These are phyloP conservation scores for Eristalinus aeneus DNA, from an alignment of 2,888 invertebrate species.

Conservation along the genomic window DNA sequence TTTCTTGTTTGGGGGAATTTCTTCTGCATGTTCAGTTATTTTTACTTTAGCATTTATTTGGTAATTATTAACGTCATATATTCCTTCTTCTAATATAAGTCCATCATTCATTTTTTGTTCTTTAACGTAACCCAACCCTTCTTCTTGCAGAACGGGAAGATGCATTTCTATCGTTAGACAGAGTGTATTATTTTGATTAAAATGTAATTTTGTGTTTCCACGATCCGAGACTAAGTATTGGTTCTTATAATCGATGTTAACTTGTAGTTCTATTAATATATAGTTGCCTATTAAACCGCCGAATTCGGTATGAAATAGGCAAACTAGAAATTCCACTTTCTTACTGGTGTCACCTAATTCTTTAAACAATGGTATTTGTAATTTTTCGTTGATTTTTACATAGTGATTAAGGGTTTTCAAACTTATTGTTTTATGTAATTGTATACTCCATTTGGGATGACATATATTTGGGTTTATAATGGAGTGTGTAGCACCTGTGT, in stretches of 20 bases:
- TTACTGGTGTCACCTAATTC: too few relatives aligned
- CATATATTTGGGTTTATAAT: not conserved
- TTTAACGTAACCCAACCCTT: not conserved
- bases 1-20: not conserved
- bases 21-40: conserved; percentile 18
- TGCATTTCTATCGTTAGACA: too few relatives aligned
- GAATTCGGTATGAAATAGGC: too few relatives aligned
- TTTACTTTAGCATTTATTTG: conserved; percentile 7
- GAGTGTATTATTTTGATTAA: too few relatives aligned
- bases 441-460: not conserved
- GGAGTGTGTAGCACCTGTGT: not conserved
- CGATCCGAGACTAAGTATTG: too few relatives aligned
- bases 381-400: not conserved
- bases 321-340: too few relatives aligned
- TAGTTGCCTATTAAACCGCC: too few relatives aligned
- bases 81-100: conserved; percentile 3
- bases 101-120: conserved; percentile 11
- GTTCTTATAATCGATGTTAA: too few relatives aligned
- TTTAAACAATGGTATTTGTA: too few relatives aligned
- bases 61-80: conserved; percentile 21
- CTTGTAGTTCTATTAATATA: too few relatives aligned
- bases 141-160: too few relatives aligned
- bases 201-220: too few relatives aligned
- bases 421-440: not conserved
- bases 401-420: not conserved